Base-by-base conservation (phyloP, 2,113 vertebrate species). In the Salvelinus fontinalis region DNA sequence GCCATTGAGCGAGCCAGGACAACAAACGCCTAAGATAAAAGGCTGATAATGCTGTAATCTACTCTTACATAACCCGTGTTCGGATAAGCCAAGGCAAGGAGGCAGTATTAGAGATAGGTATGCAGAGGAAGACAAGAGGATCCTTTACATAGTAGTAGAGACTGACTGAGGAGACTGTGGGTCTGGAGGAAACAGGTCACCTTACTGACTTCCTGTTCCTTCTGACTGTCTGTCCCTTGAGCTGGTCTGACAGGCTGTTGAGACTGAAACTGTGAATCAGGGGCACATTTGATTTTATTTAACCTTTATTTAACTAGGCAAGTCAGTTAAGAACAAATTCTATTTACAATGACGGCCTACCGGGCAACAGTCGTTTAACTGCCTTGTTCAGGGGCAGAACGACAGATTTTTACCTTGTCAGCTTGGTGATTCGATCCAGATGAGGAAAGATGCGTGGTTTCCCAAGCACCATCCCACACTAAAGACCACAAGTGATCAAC, bases 221-320 rank as follows among this genome's bases (percentile, higher is more conserved):
- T 79, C 12, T 39, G 31, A 7, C 44, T 48, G 39, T 9, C 34
- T 48, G 22, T 80, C 48, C 27, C 54, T 13, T 27, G 24, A 85
- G 77, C 86, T 75, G 75, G 88, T 83, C 77, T 12, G 79, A 85
- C 84, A 77, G 85, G 85, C 87, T 44, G 39, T 44, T 89, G 78
- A 75, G 84, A 85, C 76, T 77, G 78, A 81, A 20, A 75, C 2
- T 20, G 9, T 11, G 39, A 44, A 7, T 49, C 20, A 82, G 20
- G 16, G 26, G 57, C 51, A n/a, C 9, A 44, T 34, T 34, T 34
- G 0, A 34, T 34, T 34, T 34, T 1, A 34, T 34, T 34, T 0
- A 34, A 34, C 34, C 34, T 34, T 34, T 34, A 34, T 34, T 34
- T 34, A 34, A 7, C 34, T 34, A 34, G 34, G 34, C 34, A 34